phyloP scores from a whole-genome alignment of 2,113 vertebrate genomes.

The Alligator mississippiensis region DNA sequence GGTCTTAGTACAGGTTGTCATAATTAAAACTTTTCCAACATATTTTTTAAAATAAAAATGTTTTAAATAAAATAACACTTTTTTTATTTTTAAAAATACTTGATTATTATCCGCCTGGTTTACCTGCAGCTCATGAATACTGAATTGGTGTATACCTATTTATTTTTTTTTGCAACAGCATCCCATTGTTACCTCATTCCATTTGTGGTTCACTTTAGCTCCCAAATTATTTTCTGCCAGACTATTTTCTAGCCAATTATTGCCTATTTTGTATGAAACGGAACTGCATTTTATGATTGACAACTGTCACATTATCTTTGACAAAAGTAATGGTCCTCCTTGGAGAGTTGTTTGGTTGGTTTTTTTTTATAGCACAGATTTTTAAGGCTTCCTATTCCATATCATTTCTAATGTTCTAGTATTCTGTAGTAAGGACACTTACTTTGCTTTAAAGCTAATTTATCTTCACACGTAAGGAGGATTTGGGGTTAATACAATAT shows the following conservation, averaged over 20 bases:
- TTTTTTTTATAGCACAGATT: conserved; percentile 14
- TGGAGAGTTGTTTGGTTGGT: background rate
- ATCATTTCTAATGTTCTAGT: conserved; percentile 48
- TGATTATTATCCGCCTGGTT: background rate
- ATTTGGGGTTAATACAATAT: conserved; percentile 1
- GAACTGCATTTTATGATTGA: background rate
- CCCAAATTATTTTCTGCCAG: background rate
- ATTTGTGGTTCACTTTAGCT: background rate
- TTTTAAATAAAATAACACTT: background rate
- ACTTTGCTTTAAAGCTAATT: conserved; percentile 33
- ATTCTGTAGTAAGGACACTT: conserved; percentile 50
- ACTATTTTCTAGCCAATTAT: background rate
- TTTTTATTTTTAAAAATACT: background rate
- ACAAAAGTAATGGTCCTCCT: conserved; percentile 45
- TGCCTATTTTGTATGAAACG: background rate
- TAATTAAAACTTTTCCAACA: background rate
- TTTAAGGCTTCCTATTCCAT: conserved; percentile 49
- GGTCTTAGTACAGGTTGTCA: background rate
- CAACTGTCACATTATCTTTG: background rate
- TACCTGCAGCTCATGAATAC: background rate
- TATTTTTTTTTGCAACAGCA: background rate
- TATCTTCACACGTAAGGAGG: background rate
- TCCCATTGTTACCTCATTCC: background rate
- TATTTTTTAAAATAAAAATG: background rate
- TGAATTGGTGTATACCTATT: background rate